Base-by-base conservation (phyloP, 2,797 vertebrate species). In the Poecile montanus region DNA sequence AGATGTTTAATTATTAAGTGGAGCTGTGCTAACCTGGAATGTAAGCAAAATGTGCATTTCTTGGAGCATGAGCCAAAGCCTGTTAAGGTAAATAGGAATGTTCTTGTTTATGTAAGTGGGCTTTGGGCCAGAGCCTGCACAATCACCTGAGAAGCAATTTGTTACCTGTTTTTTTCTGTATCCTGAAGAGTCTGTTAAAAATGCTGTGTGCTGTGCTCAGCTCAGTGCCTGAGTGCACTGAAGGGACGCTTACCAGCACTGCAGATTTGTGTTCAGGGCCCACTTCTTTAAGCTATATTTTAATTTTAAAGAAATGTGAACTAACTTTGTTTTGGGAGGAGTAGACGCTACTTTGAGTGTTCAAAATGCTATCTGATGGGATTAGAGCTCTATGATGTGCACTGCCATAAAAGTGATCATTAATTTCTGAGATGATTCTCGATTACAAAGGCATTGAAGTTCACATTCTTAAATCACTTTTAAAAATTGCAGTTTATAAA, bases 71-170 rank as follows among this genome's bases (percentile, higher is more conserved):
- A 90, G 79, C 85, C 80, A 97, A 84, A 93, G 34, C 66, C 61
- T 78, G 70, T 86, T 94, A 94, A 93, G 88, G 13, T 74, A 71
- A 82, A 70, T 89, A 73, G 77, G 50, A 94, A 90, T 81, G 53
- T 72, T 95, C 71, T 70, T 84, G 53, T 93, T 94, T 86, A 54
- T 90, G 26, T 67, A 78, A 81, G 83, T 67, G 45, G 30, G 34
- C 56, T 88, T 91, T 95, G 95, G 89, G 95, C 54, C 71, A 79
- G 32, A 93, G 85, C 95, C 89, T 96, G 89, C 62, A 88, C 74
- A 84, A 88, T 91, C 89, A 96, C 80, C 87, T 91, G 94, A 93
- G 91, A 90, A 71, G 51, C 62, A 91, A 50, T 95, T 96, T 96
- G 45, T 67, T 95, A 73, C 76, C 60, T 88, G 73, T 10, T 89